Evolutionary conservation across 2,888 invertebrate genomes (phyloP).

Genomic region (Drosophila flavopinicola): DNA sequence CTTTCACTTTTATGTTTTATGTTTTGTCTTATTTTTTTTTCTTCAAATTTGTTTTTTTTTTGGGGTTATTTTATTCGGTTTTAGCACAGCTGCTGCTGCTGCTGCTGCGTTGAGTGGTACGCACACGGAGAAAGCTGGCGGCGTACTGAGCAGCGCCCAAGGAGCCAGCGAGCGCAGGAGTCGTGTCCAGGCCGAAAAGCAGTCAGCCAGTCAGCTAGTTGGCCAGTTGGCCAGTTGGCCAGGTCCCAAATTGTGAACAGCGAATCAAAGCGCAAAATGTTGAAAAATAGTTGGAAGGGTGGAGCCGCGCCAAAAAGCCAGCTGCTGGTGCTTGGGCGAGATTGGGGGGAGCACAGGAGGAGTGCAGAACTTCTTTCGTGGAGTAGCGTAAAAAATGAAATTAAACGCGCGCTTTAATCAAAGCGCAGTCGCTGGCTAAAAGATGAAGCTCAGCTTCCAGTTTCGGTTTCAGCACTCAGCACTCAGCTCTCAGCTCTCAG

Average conservation of each 20-base stretch:
- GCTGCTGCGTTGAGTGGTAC: slow-evolving; percentile 71
- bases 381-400: slow-evolving; percentile 81
- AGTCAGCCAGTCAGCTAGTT: slow-evolving; percentile 25
- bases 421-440: slow-evolving; percentile 49
- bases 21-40: slow-evolving; percentile 9
- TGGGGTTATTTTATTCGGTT: slow-evolving; percentile 3
- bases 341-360: background rate
- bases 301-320: slow-evolving; percentile 52
- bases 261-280: slow-evolving; percentile 73
- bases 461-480: slow-evolving; percentile 41
- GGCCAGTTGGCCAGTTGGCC: slow-evolving; percentile 26
- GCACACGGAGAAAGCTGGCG: slow-evolving; percentile 80
- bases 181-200: slow-evolving; percentile 40
- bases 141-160: slow-evolving; percentile 75
- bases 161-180: slow-evolving; percentile 63
- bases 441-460: slow-evolving; percentile 54
- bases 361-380: slow-evolving; percentile 19
- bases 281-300: slow-evolving; percentile 70
- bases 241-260: slow-evolving; percentile 71
- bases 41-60: slow-evolving; percentile 20
- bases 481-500: no score
- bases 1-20: slow-evolving; percentile 27
- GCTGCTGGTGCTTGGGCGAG: background rate
- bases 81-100: slow-evolving; percentile 52
- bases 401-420: slow-evolving; percentile 81